These are phyloP conservation scores for Drosophila parvula DNA, from an alignment of 1,140 invertebrate genomes.

Conservation along the genomic window DNA sequence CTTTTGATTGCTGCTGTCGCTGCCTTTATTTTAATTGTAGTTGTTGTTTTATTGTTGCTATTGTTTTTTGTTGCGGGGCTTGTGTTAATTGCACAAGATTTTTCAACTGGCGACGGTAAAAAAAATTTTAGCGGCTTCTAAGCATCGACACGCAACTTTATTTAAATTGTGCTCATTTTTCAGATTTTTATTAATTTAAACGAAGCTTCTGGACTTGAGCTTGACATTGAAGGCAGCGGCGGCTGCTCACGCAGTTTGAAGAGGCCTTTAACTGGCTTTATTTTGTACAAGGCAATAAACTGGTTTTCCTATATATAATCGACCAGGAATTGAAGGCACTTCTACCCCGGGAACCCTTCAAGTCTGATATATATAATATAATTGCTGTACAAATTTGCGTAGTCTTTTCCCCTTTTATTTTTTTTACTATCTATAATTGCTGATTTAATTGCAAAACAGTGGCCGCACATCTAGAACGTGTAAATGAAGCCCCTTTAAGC, in stretches of 20 bases:
- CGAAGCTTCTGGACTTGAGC: constrained; percentile 33
- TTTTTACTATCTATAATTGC: constrained; percentile 31
- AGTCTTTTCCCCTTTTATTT: neutral
- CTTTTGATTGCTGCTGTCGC: constrained; percentile 39
- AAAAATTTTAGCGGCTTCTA: constrained; percentile 40
- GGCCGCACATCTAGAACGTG: constrained; percentile 25
- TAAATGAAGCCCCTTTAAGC: constrained; percentile 40
- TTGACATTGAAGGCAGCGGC: constrained; percentile 46
- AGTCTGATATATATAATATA: constrained; percentile 21
- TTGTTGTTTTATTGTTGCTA: constrained; percentile 9
- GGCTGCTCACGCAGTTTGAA: constrained; percentile 15
- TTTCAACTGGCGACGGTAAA: constrained; percentile 43
- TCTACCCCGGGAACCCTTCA: constrained; percentile 8
- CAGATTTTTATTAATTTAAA: constrained; percentile 73
- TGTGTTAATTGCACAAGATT: constrained; percentile 67
- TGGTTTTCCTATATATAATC: constrained; percentile 41
- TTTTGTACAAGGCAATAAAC: constrained; percentile 20
- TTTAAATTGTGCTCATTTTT: constrained; percentile 63
- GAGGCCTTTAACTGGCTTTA: constrained; percentile 22
- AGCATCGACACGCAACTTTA: constrained; percentile 67
- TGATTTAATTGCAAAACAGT: constrained; percentile 43
- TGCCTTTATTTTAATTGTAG: constrained; percentile 38
- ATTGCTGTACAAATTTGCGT: constrained; percentile 39
- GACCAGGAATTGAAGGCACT: constrained; percentile 31
- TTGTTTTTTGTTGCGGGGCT: constrained; percentile 13